Evolutionary conservation across 2,797 vertebrate genomes (phyloP), one percentile per base, ranked within the genome.

Genomic region (Perdix hodgsoniae): DNA sequence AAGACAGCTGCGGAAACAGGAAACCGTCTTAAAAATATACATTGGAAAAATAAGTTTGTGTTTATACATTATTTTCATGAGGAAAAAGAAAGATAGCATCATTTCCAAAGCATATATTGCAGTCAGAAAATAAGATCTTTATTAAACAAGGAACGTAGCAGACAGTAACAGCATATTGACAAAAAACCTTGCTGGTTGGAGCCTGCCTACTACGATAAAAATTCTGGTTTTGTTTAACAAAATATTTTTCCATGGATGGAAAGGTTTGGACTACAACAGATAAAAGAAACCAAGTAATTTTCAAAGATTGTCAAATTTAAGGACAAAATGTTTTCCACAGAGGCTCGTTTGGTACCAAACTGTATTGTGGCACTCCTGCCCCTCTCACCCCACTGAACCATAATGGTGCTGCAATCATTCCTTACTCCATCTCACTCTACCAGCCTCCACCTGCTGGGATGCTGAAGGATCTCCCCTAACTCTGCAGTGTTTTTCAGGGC

Each of bases 21-120:
- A 91, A 92, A 22, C 9, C 80, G 5, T 83, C 71, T 74, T 74
- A 84, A 52, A 89, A 84, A 88, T 65, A 73, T 29, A 74, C 89
- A 67, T 61, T 70, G 57, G 61, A 81, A 86, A 3, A 1, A 76
- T 40, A 82, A 47, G 14, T 54, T 72, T 22, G 24, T 22, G 26
- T 21, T 16, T 57, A 37, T 67, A 27, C 8, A 0, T 60, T 35
- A 52, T 91, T 90, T 92, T 84, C 33, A 14, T 21, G 21, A 64
- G n/a, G 35, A 69, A 90, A 78, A 63, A 40, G 13, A 78, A 93
- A 91, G 37, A 65, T 39, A 75, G 26, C 27, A 12, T 66, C 2
- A 1, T 1, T 0, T 54, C 15, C 29, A 31, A 31, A n/a, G 29
- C 33, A 81, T 70, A 42, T 45, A 31, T 60, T 71, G 47, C 76